Base-by-base conservation (phyloP, 2,797 vertebrate species). In the Tarsius wallacei region DNA sequence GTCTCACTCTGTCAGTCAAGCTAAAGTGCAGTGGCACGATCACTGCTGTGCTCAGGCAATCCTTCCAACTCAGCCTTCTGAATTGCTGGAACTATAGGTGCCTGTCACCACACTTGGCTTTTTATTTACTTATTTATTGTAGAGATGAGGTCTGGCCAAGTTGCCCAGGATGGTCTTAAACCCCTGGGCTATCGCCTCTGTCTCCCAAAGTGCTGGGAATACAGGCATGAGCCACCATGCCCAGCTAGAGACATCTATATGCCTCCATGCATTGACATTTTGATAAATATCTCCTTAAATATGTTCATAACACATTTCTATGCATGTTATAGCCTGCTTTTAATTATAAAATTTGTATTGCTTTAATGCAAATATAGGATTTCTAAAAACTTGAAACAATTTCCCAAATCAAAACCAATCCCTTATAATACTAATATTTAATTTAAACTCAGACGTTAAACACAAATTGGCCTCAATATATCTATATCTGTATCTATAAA, bases 341-440 rank as follows among this genome's bases (percentile, higher is more conserved):
- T 76, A 90, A 33, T 92, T 76, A 47, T 3, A 61, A 90, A 80
- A 77, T 92, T 47, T 64, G 2, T 21, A 17, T 64, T 78, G 61
- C 26, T 84, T 97, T 74, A 87, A 90, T 33, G 31, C 76, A 76
- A 94, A 53, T 55, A 16, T 19, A 88, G 4, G 4, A 74, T 76
- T 93, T 91, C 61, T 93, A 59, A 94, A 88, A 87, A 66, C 1
- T 63, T 22, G 31, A 73, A 57, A 78, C 15, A 49, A 57, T 51
- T 81, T 88, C 61, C 31, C 42, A 94, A 94, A 94, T 90, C 7
- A 84, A 96, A 96, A 74, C 24, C 53, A 93, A 66, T 70, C 2
- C 16, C 22, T 84, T 63, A 26, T 49, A 66, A 80, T 61, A 84
- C 1, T 53, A 91, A 71, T 19, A 93, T 83, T 77, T 95, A 91